Evolutionary conservation across 2,797 vertebrate genomes (phyloP), one percentile per base, ranked within the genome.

Genomic region (Sphenopsis melanotis): DNA sequence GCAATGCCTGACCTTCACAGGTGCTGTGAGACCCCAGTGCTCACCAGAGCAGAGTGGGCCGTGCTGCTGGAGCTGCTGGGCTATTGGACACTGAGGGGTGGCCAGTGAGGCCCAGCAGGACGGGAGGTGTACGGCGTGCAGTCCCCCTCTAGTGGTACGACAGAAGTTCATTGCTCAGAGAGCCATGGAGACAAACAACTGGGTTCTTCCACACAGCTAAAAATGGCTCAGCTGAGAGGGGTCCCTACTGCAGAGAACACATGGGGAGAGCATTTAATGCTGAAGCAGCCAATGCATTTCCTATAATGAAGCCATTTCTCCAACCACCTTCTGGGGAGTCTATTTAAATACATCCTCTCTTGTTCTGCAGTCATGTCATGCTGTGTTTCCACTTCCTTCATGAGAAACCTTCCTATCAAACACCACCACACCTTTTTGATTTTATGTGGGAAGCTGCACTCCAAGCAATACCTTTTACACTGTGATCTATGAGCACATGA

Each of bases 91-190:
- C 29, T 4, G 20, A 13, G 14, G 21, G 12, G 42, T 3, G 39
- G 17, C 30, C 24, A 55, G 64, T 6, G n/a, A 63, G 52, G 52
- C 23, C 60, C 52, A 23, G 52, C 11, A 56, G 29, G 36, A 50
- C 1, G 20, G 66, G 39, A 2, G 0, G 56, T 52, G 29, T 2
- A 41, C 0, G 15, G 89, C 3, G 1, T 77, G 63, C 80, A 90
- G 70, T 66, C 94, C 76, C 92, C 95, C 84, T 93, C 95, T 96
- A 94, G 91, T 76, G 94, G 95, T 52, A 79, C 59, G 39, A 75
- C 23, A 34, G 17, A 92, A 65, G n/a, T 32, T 74, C 24, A 37
- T 9, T 11, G 27, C 27, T 6, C 1, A 65, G 56, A 52, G 9
- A 61, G 27, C 24, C 49, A 72, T 19, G 0, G 0, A 60, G 42